Evolutionary conservation across 1,140 invertebrate genomes (phyloP).

Genomic region (Saccostrea glomerata): DNA sequence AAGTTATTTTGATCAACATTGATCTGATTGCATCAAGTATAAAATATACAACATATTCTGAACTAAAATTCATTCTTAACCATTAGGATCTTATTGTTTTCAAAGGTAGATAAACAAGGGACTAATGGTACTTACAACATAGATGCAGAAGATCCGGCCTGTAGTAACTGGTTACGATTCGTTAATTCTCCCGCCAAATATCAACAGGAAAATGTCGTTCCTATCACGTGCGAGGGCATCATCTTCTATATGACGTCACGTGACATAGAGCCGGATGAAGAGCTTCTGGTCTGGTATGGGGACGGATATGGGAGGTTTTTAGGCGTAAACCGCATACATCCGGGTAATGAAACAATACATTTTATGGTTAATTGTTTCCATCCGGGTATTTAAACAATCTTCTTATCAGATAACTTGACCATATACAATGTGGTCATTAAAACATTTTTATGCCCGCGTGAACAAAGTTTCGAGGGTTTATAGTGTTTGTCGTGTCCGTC

Average conservation of each 20-base stretch:
- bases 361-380: too few species aligned
- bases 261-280: slow-evolving; percentile 58
- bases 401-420: too few species aligned
- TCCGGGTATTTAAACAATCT: too few species aligned
- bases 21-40: neutral
- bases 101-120: slow-evolving; percentile 26
- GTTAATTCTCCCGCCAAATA: slow-evolving; percentile 81
- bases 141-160: slow-evolving; percentile 76
- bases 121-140: slow-evolving; percentile 68
- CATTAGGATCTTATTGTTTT: too few species aligned
- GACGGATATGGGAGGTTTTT: slow-evolving; percentile 78
- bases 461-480: too few species aligned
- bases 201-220: slow-evolving; percentile 81
- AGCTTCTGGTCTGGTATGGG: slow-evolving; percentile 82
- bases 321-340: slow-evolving; percentile 53
- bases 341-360: neutral
- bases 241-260: slow-evolving; percentile 78
- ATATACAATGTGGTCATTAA: too few species aligned
- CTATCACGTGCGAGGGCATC: slow-evolving; percentile 80
- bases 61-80: too few species aligned
- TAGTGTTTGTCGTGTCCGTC: too few species aligned
- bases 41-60: too few species aligned
- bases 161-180: slow-evolving; percentile 82
- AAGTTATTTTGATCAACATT: too few species aligned
- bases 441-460: too few species aligned